Percentiles rank a stretch among this genome's conserved stretches.
phyloP scores from a whole-genome alignment of 1,140 invertebrate genomes.

The Drosophila bipectinata region DNA sequence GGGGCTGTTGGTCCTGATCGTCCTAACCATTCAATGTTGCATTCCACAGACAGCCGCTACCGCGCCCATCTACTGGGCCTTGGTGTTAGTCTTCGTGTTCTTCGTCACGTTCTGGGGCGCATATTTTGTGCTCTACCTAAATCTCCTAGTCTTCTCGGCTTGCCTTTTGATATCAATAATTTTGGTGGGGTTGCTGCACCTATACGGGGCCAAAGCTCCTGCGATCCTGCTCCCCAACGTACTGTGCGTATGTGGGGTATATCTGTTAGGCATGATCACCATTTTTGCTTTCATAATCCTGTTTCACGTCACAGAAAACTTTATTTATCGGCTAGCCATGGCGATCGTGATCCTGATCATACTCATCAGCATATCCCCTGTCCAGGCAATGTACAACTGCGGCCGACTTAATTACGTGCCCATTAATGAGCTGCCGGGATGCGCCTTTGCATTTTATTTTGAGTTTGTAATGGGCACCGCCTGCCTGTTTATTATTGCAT shows the following conservation, averaged over 20 bases:
- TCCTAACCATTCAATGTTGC: constrained; percentile 14
- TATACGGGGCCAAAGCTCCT: constrained; percentile 18
- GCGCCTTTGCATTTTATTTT: constrained; percentile 7
- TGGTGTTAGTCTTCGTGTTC: background rate
- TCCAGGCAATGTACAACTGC: constrained; percentile 4
- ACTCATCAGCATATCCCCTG: background rate
- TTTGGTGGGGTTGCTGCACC: background rate
- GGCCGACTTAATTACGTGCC: constrained; percentile 11
- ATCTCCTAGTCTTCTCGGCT: background rate
- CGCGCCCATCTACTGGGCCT: constrained; percentile 1
- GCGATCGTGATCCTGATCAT: constrained; percentile 8
- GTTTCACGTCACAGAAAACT: background rate
- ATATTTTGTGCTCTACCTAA: background rate
- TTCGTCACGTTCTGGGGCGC: constrained; percentile 5
- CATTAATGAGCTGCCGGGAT: background rate
- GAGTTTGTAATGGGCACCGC: constrained; percentile 1
- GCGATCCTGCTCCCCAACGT: background rate
- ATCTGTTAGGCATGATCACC: background rate
- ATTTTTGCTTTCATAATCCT: constrained; percentile 7
- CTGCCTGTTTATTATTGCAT: constrained; percentile 2
- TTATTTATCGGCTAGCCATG: background rate
- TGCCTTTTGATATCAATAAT: background rate
- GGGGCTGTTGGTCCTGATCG: background rate
- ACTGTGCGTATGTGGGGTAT: constrained; percentile 2
- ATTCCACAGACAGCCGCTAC: background rate